phyloP scores from a whole-genome alignment of 2,888 invertebrate genomes.

The Blera fallax region DNA sequence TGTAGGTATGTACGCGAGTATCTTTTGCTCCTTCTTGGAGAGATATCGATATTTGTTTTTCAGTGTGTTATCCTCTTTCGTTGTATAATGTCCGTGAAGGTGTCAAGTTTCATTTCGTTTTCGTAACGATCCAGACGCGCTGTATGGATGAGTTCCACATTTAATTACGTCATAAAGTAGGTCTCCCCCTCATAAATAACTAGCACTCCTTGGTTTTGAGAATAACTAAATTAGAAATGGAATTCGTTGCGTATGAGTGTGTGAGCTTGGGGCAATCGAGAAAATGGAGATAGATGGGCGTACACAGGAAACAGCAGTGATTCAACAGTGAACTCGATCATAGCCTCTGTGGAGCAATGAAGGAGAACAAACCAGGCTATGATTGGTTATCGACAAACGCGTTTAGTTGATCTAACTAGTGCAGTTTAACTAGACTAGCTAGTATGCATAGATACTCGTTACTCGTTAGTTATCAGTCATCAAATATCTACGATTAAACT shows the following conservation, averaged over 20 bases:
- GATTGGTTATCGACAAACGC: no score
- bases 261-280: neutral
- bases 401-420: no score
- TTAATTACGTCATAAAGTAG: conserved; percentile 68
- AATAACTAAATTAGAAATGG: conserved; percentile 58
- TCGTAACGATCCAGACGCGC: conserved; percentile 6
- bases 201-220: conserved; percentile 41
- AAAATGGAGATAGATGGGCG: no score
- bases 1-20: neutral
- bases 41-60: conserved; percentile 4
- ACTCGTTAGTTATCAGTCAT: no score
- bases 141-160: conserved; percentile 25
- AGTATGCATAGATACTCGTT: no score
- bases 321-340: no score
- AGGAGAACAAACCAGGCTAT: no score
- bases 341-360: no score
- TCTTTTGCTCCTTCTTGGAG: neutral
- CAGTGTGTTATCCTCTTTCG: conserved; percentile 13
- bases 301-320: neutral
- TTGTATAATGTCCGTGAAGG: conserved; percentile 17
- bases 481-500: no score
- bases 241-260: conserved; percentile 19
- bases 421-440: no score
- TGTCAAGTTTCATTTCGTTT: conserved; percentile 64
- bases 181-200: conserved; percentile 32